Percentiles rank a stretch among this genome's conserved stretches.
These are phyloP conservation scores for Urocyon cinereoargenteus DNA, from an alignment of 2,797 vertebrate genomes.

Conservation along the genomic window DNA sequence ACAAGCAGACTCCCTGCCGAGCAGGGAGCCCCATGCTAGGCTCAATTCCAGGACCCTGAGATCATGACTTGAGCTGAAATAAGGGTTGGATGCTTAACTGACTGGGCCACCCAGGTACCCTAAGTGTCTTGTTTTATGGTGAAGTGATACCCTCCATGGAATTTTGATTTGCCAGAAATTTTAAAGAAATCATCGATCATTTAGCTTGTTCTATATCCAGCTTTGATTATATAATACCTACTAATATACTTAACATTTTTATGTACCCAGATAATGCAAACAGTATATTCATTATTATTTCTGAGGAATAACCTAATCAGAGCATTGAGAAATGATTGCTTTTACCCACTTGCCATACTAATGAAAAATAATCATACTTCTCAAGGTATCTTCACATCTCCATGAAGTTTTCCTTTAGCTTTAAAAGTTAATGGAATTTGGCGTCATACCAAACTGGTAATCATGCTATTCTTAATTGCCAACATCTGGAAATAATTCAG, in stretches of 20 bases:
- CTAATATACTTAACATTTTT: constrained; percentile 35
- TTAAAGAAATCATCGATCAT: not conserved
- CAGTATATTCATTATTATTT: not conserved
- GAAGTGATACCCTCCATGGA: not conserved
- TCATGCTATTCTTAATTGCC: constrained; percentile 32
- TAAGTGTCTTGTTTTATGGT: not conserved
- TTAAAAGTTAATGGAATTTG: constrained; percentile 56
- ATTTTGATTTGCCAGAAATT: constrained; percentile 19
- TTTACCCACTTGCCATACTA: not conserved
- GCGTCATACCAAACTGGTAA: not conserved
- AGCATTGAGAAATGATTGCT: constrained; percentile 26
- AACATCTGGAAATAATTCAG: constrained; percentile 57
- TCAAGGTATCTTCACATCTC: not conserved
- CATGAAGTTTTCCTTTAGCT: constrained; percentile 44
- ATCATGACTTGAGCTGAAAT: not conserved
- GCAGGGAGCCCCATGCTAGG: not conserved
- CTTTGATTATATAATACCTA: constrained; percentile 7
- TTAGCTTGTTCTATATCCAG: not conserved
- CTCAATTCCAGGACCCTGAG: not conserved
- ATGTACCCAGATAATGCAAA: not conserved
- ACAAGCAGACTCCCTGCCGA: not conserved
- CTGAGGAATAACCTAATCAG: not conserved
- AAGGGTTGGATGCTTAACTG: not conserved
- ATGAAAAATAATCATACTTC: constrained; percentile 14
- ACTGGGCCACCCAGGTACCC: not conserved